phyloP scores from a whole-genome alignment of 2,797 vertebrate genomes.

The Gephyroberyx darwinii region DNA sequence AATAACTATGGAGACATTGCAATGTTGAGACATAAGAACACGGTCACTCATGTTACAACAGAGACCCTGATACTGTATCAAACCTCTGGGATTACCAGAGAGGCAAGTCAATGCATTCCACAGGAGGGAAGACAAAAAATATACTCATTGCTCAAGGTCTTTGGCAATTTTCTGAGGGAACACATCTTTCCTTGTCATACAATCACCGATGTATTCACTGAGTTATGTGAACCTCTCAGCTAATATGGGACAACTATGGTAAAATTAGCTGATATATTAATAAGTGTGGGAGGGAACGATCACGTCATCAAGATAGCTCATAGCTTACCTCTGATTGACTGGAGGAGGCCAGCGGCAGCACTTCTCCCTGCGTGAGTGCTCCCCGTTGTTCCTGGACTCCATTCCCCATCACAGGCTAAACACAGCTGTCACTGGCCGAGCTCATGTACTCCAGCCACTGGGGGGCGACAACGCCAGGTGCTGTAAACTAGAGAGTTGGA shows the following conservation, averaged over 20 bases:
- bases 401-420: slow-evolving; percentile 88
- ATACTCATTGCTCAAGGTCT: not conserved
- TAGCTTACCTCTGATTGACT: slow-evolving; percentile 83
- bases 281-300: not conserved
- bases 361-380: slow-evolving; percentile 82
- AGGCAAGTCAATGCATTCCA: not conserved
- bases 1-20: not conserved
- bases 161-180: not conserved
- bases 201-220: too few species aligned
- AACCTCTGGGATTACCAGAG: not conserved
- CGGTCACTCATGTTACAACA: not conserved
- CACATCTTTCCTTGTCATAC: not conserved
- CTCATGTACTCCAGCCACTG: slow-evolving; percentile 66
- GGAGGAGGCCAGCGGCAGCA: slow-evolving; percentile 74
- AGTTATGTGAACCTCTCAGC: too few species aligned
- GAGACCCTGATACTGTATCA: not conserved
- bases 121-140: not conserved
- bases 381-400: slow-evolving; percentile 85
- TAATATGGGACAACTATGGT: not conserved
- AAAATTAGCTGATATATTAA: not conserved
- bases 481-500: slow-evolving; percentile 9
- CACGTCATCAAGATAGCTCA: slow-evolving; percentile 1
- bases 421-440: slow-evolving; percentile 33
- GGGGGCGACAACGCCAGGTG: slow-evolving; percentile 18
- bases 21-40: not conserved